These are phyloP conservation scores for Odontothrips loti DNA, from an alignment of 2,888 invertebrate species.

Conservation along the genomic window DNA sequence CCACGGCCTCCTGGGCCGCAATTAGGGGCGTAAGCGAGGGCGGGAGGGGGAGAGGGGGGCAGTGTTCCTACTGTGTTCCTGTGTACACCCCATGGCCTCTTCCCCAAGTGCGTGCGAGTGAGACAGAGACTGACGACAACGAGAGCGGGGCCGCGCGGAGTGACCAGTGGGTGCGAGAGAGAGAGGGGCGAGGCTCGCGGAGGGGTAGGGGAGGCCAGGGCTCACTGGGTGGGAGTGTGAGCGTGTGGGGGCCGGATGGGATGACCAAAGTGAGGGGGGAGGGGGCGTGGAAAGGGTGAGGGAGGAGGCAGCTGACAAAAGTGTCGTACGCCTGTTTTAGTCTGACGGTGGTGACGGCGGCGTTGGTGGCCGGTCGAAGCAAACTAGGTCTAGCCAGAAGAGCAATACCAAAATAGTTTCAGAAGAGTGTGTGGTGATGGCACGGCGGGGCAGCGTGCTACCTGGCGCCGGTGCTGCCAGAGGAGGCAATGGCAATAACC, in stretches of 20 bases:
- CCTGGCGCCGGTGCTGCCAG: too few relatives aligned
- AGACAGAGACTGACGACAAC: not conserved
- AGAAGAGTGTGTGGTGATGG: too few relatives aligned
- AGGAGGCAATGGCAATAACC: too few relatives aligned
- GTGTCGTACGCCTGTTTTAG: not conserved
- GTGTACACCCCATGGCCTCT: constrained; percentile 18
- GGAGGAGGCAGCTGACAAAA: constrained; percentile 9
- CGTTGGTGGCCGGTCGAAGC: too few relatives aligned
- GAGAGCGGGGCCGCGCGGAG: not conserved
- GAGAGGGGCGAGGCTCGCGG: constrained; percentile 16
- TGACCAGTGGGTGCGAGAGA: not conserved
- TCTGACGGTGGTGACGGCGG: too few relatives aligned
- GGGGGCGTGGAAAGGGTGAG: not conserved
- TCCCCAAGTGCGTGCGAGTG: constrained; percentile 4
- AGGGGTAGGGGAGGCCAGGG: constrained; percentile 28
- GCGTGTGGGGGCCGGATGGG: not conserved
- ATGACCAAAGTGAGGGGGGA: constrained; percentile 1
- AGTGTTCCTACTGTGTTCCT: not conserved
- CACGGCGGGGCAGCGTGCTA: too few relatives aligned
- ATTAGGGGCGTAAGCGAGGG: constrained; percentile 29
- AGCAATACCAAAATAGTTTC: too few relatives aligned
- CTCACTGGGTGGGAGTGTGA: not conserved
- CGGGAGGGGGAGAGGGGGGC: constrained; percentile 28
- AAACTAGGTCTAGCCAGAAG: too few relatives aligned
- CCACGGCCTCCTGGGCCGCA: constrained; percentile 31